Percentiles rank a stretch among this genome's conserved stretches.
These are phyloP conservation scores for Morpho achilles DNA, from an alignment of 2,888 invertebrate species.

Conservation along the genomic window DNA sequence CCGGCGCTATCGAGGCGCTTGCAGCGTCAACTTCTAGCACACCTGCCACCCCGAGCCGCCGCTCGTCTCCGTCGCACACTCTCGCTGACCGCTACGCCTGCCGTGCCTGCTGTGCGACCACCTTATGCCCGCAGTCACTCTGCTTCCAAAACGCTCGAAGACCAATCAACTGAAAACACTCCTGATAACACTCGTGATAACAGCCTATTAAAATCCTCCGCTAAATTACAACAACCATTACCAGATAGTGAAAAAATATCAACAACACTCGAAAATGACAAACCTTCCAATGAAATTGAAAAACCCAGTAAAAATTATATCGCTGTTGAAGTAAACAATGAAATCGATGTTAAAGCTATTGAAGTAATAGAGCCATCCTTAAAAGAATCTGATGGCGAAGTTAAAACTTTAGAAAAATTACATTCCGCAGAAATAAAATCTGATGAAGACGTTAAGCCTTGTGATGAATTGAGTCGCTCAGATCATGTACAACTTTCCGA, in stretches of 20 bases:
- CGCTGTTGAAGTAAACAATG: too few relatives aligned
- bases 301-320: too few relatives aligned
- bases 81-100: constrained; percentile 56
- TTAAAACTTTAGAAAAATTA: constrained; percentile 3
- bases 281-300: not conserved
- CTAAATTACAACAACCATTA: not conserved
- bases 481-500: not conserved
- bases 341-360: too few relatives aligned
- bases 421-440: not conserved
- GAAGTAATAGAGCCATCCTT: too few relatives aligned
- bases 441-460: not conserved
- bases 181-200: constrained; percentile 13
- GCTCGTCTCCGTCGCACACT: constrained; percentile 83
- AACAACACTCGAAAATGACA: not conserved
- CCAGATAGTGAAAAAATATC: not conserved
- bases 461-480: not conserved
- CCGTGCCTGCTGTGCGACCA: constrained; percentile 32
- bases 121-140: constrained; percentile 48
- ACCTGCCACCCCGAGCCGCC: constrained; percentile 84
- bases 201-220: constrained; percentile 17
- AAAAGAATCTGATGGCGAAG: constrained; percentile 8
- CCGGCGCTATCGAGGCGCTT: constrained; percentile 85
- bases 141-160: constrained; percentile 21
- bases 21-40: constrained; percentile 84
- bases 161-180: constrained; percentile 16